phyloP scores from a whole-genome alignment of 2,113 vertebrate genomes.

The Boleophthalmus pectinirostris region DNA sequence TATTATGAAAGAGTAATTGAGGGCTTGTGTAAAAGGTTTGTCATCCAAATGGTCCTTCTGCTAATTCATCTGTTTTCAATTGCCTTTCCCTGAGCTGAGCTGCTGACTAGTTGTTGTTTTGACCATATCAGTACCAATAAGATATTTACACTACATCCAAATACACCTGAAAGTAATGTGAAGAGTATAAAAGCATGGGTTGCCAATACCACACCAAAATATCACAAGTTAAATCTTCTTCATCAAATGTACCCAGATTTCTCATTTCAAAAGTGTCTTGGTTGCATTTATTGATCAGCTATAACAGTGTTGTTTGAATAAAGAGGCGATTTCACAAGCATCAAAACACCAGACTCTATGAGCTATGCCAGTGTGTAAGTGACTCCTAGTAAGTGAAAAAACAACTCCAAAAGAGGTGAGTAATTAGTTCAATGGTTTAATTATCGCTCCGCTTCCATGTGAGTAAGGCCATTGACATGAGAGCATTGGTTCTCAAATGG shows the following conservation, averaged over 20 bases:
- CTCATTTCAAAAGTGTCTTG: constrained; percentile 21
- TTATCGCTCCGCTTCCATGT: constrained; percentile 16
- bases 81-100: not conserved
- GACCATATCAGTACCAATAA: not conserved
- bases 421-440: not conserved
- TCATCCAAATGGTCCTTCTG: constrained; percentile 8
- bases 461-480: constrained; percentile 35
- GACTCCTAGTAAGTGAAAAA: not conserved
- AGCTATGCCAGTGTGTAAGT: not conserved
- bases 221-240: too few relatives aligned
- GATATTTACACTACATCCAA: not conserved
- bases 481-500: not conserved
- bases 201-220: constrained; percentile 36
- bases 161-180: not conserved
- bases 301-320: constrained; percentile 31
- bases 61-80: not conserved
- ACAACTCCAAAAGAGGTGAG: not conserved
- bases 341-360: constrained; percentile 23
- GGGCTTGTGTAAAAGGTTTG: constrained; percentile 5
- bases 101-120: not conserved
- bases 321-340: constrained; percentile 22
- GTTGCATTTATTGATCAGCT: constrained; percentile 25
- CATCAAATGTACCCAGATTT: constrained; percentile 8
- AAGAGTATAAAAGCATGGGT: constrained; percentile 10
- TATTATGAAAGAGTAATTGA: not conserved